A percentile compares a stretch with the other conserved stretches of the same genome.
phyloP scores from a whole-genome alignment of 2,797 vertebrate genomes.

The Acanthurus tractus region DNA sequence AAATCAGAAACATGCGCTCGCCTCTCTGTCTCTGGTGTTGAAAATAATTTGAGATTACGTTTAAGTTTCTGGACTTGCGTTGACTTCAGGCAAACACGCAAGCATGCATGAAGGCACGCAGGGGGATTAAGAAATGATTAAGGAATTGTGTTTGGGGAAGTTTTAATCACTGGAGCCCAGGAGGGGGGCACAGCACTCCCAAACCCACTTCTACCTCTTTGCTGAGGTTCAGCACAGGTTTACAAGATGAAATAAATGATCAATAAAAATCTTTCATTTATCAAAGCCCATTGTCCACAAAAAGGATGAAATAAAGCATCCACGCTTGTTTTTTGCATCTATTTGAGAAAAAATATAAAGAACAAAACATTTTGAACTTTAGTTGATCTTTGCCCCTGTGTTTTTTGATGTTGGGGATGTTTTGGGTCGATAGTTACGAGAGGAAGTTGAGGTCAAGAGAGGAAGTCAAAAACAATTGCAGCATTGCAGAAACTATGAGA shows the following conservation, averaged over 20 bases:
- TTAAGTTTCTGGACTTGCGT: constrained; percentile 18
- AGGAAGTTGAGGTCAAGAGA: too few species aligned
- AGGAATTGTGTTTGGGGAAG: constrained; percentile 20
- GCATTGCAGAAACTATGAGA: too few species aligned
- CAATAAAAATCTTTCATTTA: not conserved
- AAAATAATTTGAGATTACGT: constrained; percentile 52
- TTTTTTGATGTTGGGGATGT: not conserved
- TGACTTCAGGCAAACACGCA: constrained; percentile 41
- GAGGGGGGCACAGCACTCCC: not conserved
- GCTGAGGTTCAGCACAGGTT: not conserved
- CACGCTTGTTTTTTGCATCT: not conserved
- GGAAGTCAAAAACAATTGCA: not conserved
- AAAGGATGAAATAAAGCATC: not conserved
- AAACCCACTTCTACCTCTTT: not conserved
- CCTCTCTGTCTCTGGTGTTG: constrained; percentile 50
- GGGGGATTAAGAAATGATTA: constrained; percentile 28
- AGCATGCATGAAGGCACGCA: constrained; percentile 32
- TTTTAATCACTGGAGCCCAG: constrained; percentile 10
- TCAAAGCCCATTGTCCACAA: not conserved
- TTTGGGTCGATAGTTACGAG: not conserved
- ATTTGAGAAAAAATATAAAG: not conserved
- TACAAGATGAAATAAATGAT: not conserved
- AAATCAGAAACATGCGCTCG: constrained; percentile 68
- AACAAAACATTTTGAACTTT: not conserved
- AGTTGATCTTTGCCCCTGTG: not conserved